phyloP scores from a whole-genome alignment of 1,140 invertebrate species.

The Drosophila athabasca region DNA sequence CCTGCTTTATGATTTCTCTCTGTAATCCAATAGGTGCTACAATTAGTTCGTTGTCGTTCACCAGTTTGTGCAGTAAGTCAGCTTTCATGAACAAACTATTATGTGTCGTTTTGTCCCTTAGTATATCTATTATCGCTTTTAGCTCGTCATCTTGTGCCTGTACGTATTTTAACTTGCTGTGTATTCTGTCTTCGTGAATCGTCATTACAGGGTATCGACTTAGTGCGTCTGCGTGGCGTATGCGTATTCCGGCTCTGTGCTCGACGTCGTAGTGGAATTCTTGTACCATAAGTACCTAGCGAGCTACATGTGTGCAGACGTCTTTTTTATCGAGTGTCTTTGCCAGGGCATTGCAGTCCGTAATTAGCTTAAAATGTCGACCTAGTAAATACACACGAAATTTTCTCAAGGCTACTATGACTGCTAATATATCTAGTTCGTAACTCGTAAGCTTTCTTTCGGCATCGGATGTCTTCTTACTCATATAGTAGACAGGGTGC shows the following conservation, averaged over 20 bases:
- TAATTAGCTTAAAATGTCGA: background rate
- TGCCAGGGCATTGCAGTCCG: background rate
- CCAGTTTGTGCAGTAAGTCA: background rate
- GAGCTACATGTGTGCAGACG: background rate
- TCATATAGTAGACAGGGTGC: constrained; percentile 4
- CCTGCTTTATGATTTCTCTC: background rate
- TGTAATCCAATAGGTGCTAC: no score
- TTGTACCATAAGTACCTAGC: background rate
- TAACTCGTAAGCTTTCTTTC: background rate
- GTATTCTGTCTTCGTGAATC: no score
- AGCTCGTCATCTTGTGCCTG: no score
- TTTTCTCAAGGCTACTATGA: background rate
- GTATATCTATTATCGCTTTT: no score
- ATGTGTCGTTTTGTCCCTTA: no score
- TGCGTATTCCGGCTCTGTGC: background rate
- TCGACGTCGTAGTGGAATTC: background rate
- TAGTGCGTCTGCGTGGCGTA: background rate
- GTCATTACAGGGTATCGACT: no score
- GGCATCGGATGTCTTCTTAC: background rate
- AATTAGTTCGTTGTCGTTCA: background rate
- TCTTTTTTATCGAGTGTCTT: background rate
- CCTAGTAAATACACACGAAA: background rate
- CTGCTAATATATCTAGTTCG: background rate
- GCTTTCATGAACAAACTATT: background rate
- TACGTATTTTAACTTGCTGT: no score